phyloP scores from a whole-genome alignment of 2,113 vertebrate species.

The Forbesichthys agassizii region DNA sequence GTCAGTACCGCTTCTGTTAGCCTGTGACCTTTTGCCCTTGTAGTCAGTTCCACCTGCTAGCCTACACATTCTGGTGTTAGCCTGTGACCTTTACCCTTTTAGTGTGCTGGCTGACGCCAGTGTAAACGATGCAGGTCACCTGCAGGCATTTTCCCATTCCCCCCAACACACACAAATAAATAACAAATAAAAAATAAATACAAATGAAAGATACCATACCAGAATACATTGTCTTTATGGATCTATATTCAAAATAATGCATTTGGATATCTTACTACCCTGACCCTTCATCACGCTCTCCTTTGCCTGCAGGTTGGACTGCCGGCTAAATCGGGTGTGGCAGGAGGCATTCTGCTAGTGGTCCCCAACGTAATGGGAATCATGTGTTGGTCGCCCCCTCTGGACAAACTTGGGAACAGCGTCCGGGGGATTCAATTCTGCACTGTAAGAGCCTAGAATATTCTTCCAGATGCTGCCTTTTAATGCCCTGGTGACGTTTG shows the following conservation, averaged over 20 bases:
- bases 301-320: slow-evolving; percentile 85
- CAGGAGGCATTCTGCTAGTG: slow-evolving; percentile 94
- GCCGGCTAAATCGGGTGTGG: slow-evolving; percentile 95
- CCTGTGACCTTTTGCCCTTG: background rate
- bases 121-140: too few relatives aligned
- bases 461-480: background rate
- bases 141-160: too few relatives aligned
- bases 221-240: too few relatives aligned
- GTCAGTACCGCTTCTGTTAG: slow-evolving; percentile 77
- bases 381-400: slow-evolving; percentile 98
- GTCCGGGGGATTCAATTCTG: slow-evolving; percentile 98
- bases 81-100: background rate
- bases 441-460: slow-evolving; percentile 77
- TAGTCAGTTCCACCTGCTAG: too few relatives aligned
- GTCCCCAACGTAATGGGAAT: slow-evolving; percentile 99
- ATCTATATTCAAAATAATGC: background rate
- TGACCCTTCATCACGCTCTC: background rate
- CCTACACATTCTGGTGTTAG: too few relatives aligned
- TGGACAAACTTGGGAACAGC: slow-evolving; percentile 98
- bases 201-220: too few relatives aligned
- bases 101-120: too few relatives aligned
- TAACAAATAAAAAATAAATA: background rate
- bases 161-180: background rate
- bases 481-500: background rate
- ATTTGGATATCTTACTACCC: background rate